Base-by-base conservation (phyloP, 1,140 invertebrate genomes). In the Drosophila quadrilineata region DNA sequence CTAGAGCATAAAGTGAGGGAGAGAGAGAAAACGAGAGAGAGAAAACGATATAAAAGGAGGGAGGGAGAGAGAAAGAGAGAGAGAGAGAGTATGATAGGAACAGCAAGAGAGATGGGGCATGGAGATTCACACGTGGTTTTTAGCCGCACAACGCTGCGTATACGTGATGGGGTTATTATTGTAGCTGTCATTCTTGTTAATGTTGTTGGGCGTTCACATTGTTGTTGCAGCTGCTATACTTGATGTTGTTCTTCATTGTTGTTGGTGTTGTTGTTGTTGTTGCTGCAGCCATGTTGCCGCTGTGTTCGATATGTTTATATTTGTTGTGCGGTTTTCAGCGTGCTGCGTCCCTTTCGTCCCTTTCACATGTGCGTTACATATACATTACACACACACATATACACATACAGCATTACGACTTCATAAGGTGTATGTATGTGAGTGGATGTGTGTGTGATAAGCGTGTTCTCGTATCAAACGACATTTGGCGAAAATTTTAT, bases 111-210 rank as follows among this genome's bases (percentile, higher is more conserved):
- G 16, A n/a, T 2, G 21, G 8, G 5, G 24, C 4, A 24, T 41
- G 14, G 28, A 6, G 12, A 21, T 17, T 48, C 64, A 76, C 76
- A 84, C 77, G 73, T 84, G 73, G 84, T 56, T 53, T 65, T 58
- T 73, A 84, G 73, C 77, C 76, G 56, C 64, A 82, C 77, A 84
- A 73, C 77, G 60, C 40, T 48, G 79, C 79, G 79, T 85, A 85
- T 85, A 85, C 79, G 79, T 85, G 79, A 85, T 85, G 79, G 79
- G 79, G 79, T 84, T 85, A 84, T 84, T 84, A 84, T 85, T 80
- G 77, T 75, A 45, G 72, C 59, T 68, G 57, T 72, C 71, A 75
- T 54, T 70, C 58, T 58, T 73, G 45, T 38, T 26, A 45, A 45
- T 45, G 22, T 45, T 45, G 16, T n/a, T 10, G 9, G n/a, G n/a